Base-by-base conservation (phyloP, 2,888 invertebrate species). In the Amaurobius ferox region DNA sequence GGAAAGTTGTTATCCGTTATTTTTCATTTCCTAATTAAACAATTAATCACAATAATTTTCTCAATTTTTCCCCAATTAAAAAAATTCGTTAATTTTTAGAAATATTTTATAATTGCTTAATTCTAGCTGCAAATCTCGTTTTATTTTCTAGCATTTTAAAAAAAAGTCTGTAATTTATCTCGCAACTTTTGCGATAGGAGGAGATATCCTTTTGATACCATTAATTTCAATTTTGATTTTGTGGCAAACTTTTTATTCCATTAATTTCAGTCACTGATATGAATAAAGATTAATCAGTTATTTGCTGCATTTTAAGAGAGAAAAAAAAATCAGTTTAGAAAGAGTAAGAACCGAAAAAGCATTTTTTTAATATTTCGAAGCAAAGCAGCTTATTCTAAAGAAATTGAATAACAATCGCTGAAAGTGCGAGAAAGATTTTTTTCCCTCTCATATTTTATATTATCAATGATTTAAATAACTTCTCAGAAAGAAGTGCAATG, bases 101-200 rank as follows among this genome's bases (percentile, higher is more conserved):
- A 44, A 44, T 44, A 44, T 44, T 44, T 44, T 44, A 44, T 44
- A 44, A 44, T 44, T 44, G 44, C 44, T 44, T 44, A 44, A 44
- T 44, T 44, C 44, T 16, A 7, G 6, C 2, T 11, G 44, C 16
- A 44, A 44, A 44, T 44, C 16, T 44, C 44, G 16, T 44, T 44
- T 44, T 44, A 13, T 2, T 44, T 11, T 44, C 44, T 16, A 7
- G 6, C 2, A n/a, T n/a, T n/a, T n/a, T n/a, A n/a, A 16, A 44
- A 44, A 16, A 44, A 13, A 16, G 44, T 44, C 16, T 16, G 44
- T 44, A 44, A 44, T 44, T 44, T 44, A 44, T 44, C 44, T 7
- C 16, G 44, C 9, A 13, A 44, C 6, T 44, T 44, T 44, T 44
- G 16, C 16, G 11, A 11, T 44, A 44, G 16, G 16, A 44, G 44